phyloP scores from a whole-genome alignment of 1,140 invertebrate species.

The Leptopilina boulardi region DNA sequence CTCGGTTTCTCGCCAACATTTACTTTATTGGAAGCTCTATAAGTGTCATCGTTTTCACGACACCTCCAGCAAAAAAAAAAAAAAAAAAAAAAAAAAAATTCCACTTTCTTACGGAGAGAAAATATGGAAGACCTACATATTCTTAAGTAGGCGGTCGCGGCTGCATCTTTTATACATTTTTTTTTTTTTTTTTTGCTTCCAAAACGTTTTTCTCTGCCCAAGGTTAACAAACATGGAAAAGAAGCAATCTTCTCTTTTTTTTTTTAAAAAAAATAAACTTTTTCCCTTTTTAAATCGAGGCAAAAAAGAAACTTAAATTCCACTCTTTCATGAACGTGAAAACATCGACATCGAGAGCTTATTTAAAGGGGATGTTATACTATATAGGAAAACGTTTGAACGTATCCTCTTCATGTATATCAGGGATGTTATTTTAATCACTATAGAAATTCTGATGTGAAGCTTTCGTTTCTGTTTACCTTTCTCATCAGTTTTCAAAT shows the following conservation, averaged over 20 bases:
- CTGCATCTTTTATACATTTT: not conserved
- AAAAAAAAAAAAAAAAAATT: no score
- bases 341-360: constrained; percentile 17
- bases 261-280: no score
- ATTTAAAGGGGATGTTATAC: constrained; percentile 15
- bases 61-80: not conserved
- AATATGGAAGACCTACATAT: not conserved
- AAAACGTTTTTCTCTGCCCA: not conserved
- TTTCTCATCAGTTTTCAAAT: not conserved
- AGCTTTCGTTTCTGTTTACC: not conserved
- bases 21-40: constrained; percentile 23
- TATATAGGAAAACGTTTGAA: not conserved
- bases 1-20: not conserved
- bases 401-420: not conserved
- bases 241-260: constrained; percentile 11
- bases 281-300: not conserved
- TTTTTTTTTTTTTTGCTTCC: not conserved
- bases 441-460: not conserved
- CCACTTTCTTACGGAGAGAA: not conserved
- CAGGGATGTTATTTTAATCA: not conserved
- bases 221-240: constrained; percentile 24
- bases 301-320: constrained; percentile 7
- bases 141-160: not conserved
- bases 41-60: constrained; percentile 13
- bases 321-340: constrained; percentile 6